Evolutionary conservation across 2,113 vertebrate species (phyloP).

Genomic region (Geothlypis trichas): DNA sequence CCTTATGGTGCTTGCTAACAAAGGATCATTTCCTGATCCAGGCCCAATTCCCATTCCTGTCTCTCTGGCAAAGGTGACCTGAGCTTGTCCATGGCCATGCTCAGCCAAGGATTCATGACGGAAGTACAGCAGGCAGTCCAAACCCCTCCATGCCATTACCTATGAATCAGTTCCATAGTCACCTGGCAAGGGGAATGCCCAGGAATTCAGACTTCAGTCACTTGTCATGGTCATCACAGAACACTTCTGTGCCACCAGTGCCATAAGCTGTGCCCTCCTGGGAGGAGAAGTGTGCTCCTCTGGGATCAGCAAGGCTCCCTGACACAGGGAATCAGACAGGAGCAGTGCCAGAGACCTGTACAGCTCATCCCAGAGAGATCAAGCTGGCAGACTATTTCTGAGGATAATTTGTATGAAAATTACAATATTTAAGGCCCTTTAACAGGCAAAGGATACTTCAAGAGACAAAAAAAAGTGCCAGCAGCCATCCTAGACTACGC

Average conservation of each 20-base stretch:
- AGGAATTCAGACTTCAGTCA: background rate
- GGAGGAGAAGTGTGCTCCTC: background rate
- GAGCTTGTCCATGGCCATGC: background rate
- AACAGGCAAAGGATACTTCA: background rate
- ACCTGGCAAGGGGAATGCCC: background rate
- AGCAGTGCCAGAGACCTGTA: accelerated
- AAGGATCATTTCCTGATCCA: background rate
- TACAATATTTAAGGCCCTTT: background rate
- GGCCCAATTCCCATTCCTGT: background rate
- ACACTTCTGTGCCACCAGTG: background rate
- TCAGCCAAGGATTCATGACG: background rate
- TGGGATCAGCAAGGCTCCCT: background rate
- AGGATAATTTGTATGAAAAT: background rate
- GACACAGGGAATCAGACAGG: background rate
- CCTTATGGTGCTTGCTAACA: background rate
- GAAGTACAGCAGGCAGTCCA: background rate
- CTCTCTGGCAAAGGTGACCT: background rate
- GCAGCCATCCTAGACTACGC: accelerated
- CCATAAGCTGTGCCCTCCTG: background rate
- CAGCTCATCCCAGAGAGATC: background rate
- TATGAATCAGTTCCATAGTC: accelerated
- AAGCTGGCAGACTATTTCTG: background rate
- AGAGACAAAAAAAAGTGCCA: background rate
- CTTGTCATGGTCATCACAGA: background rate
- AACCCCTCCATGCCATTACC: background rate